These are phyloP conservation scores for Invenusta paracnida DNA, from an alignment of 2,888 invertebrate genomes.

Conservation along the genomic window DNA sequence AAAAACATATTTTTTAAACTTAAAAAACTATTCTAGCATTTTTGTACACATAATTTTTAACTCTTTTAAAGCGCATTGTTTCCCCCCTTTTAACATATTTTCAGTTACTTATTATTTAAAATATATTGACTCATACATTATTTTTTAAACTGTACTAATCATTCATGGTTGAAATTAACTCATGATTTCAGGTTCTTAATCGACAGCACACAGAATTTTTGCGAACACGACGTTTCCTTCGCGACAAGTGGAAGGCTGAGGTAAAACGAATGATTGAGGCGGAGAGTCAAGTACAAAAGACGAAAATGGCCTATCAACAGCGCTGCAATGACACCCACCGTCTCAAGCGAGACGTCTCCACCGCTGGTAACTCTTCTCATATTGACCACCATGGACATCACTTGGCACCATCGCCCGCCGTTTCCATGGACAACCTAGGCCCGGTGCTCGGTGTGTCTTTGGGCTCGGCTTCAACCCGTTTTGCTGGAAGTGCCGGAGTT, in stretches of 20 bases:
- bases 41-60: no score
- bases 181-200: conserved; percentile 27
- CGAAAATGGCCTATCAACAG: conserved; percentile 21
- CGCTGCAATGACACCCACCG: conserved; percentile 19
- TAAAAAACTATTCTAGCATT: no score
- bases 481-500: no score
- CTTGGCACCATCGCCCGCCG: background rate
- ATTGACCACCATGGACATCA: background rate
- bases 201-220: conserved; percentile 27
- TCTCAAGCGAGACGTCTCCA: background rate
- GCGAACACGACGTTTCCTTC: conserved; percentile 21
- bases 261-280: conserved; percentile 33
- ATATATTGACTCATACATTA: no score
- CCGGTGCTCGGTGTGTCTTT: background rate
- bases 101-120: no score
- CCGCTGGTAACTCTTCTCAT: background rate
- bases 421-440: background rate
- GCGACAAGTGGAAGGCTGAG: conserved; percentile 32
- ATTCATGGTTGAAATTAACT: no score
- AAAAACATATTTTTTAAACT: background rate
- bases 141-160: no score
- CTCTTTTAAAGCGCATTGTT: no score
- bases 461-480: background rate
- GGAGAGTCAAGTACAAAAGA: conserved; percentile 3
- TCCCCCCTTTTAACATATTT: no score